Evolutionary conservation across 2,888 invertebrate species (phyloP), one percentile per base, ranked within the genome.

Genomic region (Gymnocheta viridis): DNA sequence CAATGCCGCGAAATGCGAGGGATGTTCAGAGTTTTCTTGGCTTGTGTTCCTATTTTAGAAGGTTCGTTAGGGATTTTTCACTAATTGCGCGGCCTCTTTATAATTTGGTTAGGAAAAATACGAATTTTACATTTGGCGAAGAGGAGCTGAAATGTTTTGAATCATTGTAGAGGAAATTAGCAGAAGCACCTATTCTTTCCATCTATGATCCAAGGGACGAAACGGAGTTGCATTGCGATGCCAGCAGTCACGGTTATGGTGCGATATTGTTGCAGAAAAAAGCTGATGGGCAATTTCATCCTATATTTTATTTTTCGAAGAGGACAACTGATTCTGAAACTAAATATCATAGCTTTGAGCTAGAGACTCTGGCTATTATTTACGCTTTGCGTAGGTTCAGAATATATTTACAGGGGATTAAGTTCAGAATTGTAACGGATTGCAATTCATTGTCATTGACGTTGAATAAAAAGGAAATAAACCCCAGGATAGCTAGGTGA

Each of bases 201-300:
- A n/a, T n/a, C n/a, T n/a, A n/a, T n/a, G n/a, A 29, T 29, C 29
- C n/a, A n/a, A 29, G 29, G 4, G 29, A 29, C 6, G 29, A 29
- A 29, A 29, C 29, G 4, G 29, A 29, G 6, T 6, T 29, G 29
- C 29, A 77, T 69, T 38, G 44, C 66, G 14, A 22, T 7, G 32
- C 60, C 22, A 76, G 81, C 5, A 77, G 82, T n/a, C 10, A 12
- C 22, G 60, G 73, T 9, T 62, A 56, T 32, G 54, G 62, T 29
- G 22, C 5, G 49, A 69, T 64, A 32, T 64, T 38, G 51, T 70
- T 29, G 22, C 74, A n/a, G 72, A 79, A 19, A 6, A 7, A 6
- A n/a, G 54, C 19, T 76, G 14, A 29, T 29, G 29, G 29, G 29
- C 4, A 5, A 29, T 24, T 51, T 5, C 51, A 54, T 17, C 17